Base-by-base conservation (phyloP, 1,140 invertebrate species). In the Drosophila serrata region DNA sequence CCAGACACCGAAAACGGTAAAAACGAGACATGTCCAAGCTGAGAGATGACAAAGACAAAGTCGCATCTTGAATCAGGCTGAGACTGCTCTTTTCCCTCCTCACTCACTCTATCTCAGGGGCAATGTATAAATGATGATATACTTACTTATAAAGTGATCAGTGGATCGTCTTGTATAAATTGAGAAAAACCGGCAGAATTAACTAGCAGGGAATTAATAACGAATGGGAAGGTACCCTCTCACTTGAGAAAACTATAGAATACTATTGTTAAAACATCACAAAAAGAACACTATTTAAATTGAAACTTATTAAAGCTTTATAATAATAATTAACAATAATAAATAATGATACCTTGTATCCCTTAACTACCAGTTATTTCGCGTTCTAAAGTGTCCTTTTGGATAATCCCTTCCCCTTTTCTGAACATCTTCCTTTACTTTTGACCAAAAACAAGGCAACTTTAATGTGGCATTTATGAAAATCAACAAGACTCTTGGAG, bases 131-230 rank as follows among this genome's bases (percentile, higher is more conserved):
- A 76, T 80, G 57, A 85, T 84, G 81, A 85, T 85, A 64, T 80
- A 85, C 72, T 80, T 77, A 80, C 81, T 84, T 84, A 80, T 84
- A 84, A 80, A 84, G 76, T 73, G 81, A 85, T 85, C 77, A 80
- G 61, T 45, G 37, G 60, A 65, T 65, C 80, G 68, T 82, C 73
- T 82, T 60, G 68, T 69, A 82, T 82, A 64, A 61, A 64, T 64
- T 64, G 61, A n/a, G 60, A 72, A 68, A 73, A n/a, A 2, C 24
- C 2, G n/a, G 37, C 56, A 64, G 19, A 64, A 64, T 42, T 61
- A 61, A 15, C 56, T 61, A 61, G 37, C 15, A 60, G 58, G 13
- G 17, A 7, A 17, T 29, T 17, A 11, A 27, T 40, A 27, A 17
- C 37, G 61, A 63, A 63, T 15, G 1, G 7, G 3, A 3, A 4